phyloP scores from a whole-genome alignment of 2,797 vertebrate genomes.

The Merluccius polli region DNA sequence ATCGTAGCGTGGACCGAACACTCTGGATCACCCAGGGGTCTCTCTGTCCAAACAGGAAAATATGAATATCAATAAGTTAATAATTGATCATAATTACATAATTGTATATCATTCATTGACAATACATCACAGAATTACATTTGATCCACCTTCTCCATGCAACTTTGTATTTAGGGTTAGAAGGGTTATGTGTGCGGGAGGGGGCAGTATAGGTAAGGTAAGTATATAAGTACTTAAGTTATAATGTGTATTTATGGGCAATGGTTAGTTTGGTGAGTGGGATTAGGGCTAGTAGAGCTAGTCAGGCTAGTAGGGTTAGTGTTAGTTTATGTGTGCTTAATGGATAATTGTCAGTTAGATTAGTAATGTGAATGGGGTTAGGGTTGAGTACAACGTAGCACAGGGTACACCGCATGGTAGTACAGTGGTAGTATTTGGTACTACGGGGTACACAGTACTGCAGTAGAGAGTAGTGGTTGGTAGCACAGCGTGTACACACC shows the following conservation, averaged over 20 bases:
- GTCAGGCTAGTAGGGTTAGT: not conserved
- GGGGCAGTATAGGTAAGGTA: no score
- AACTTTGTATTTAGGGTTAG: not conserved
- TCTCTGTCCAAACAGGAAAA: constrained; percentile 55
- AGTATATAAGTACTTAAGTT: no score
- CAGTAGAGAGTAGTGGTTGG: not conserved
- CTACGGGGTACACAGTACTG: no score
- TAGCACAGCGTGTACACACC: constrained; percentile 54
- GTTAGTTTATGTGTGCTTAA: not conserved
- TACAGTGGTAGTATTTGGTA: no score
- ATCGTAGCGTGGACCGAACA: constrained; percentile 66
- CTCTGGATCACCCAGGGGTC: constrained; percentile 44
- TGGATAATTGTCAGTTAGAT: not conserved
- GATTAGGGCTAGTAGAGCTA: not conserved
- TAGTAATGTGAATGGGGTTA: not conserved
- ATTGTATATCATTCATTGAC: not conserved
- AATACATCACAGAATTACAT: not conserved
- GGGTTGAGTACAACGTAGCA: not conserved
- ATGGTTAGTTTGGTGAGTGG: not conserved
- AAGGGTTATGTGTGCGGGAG: not conserved
- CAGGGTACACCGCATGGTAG: no score
- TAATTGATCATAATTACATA: not conserved
- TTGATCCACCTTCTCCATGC: not conserved
- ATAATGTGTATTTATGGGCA: not conserved
- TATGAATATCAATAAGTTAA: not conserved